These are phyloP conservation scores for Callipepla californica DNA, from an alignment of 2,113 vertebrate species.

Conservation along the genomic window DNA sequence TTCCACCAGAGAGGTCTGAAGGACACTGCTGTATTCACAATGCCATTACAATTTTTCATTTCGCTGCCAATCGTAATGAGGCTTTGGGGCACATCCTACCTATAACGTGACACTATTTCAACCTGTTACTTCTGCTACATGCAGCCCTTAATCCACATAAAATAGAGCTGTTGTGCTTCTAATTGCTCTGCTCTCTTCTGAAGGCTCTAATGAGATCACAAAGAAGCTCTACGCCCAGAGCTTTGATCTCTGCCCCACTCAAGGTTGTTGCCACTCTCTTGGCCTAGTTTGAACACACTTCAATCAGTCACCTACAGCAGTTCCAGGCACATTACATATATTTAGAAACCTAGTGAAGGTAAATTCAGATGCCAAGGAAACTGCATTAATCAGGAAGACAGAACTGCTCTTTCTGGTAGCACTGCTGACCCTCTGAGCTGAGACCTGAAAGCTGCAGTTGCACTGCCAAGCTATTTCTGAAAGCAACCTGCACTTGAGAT, in stretches of 20 bases:
- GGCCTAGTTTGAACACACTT: slow-evolving; percentile 4
- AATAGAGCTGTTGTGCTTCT: slow-evolving; percentile 6
- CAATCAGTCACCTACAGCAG: slow-evolving; percentile 2
- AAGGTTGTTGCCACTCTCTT: slow-evolving; percentile 7
- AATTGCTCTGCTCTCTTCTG: slow-evolving; percentile 2
- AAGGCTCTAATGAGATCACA: slow-evolving; percentile 55
- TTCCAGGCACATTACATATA: not conserved
- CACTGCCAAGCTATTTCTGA: slow-evolving; percentile 1
- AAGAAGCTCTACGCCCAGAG: slow-evolving; percentile 22
- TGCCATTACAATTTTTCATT: slow-evolving; percentile 27
- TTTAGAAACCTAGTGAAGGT: not conserved
- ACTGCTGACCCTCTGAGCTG: slow-evolving; percentile 13
- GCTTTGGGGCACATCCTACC: slow-evolving; percentile 23
- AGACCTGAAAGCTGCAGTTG: slow-evolving; percentile 8
- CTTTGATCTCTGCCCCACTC: slow-evolving; percentile 42
- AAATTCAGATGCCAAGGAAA: slow-evolving; percentile 17
- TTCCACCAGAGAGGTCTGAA: slow-evolving; percentile 11
- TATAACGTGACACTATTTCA: slow-evolving; percentile 4
- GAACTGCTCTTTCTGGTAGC: slow-evolving; percentile 7
- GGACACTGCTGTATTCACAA: slow-evolving; percentile 19
- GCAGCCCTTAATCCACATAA: slow-evolving; percentile 42
- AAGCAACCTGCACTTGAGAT: not conserved
- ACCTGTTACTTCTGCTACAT: not conserved
- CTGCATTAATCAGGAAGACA: not conserved
- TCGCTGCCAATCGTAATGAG: slow-evolving; percentile 3